phyloP scores from a whole-genome alignment of 2,113 vertebrate species.

The Calidris pygmaea region DNA sequence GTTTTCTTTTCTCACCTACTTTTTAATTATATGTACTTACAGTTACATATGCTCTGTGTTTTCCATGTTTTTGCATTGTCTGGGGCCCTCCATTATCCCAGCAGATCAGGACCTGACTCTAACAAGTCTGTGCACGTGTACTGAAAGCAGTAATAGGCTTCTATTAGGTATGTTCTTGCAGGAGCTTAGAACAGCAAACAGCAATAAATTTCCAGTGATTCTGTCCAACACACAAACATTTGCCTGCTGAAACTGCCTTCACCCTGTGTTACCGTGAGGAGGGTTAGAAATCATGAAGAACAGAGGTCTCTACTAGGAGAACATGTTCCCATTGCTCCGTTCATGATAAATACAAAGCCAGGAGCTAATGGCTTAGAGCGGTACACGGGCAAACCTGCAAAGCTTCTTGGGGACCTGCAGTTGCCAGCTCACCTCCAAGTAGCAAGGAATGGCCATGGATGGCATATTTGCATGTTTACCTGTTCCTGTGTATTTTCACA shows the following conservation, averaged over 20 bases:
- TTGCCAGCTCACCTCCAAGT: background rate
- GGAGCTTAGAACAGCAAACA: background rate
- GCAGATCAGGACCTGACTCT: background rate
- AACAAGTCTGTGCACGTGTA: background rate
- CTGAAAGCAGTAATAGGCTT: background rate
- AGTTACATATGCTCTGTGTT: background rate
- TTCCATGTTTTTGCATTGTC: background rate
- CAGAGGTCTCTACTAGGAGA: rapidly evolving
- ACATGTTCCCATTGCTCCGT: rapidly evolving
- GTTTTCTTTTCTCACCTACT: background rate
- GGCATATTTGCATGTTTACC: background rate
- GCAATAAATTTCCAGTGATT: background rate
- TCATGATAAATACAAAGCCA: background rate
- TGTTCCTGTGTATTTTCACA: background rate
- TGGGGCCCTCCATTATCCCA: background rate
- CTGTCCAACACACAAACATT: background rate
- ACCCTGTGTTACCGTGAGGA: rapidly evolving
- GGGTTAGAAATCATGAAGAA: background rate
- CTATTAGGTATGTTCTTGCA: background rate
- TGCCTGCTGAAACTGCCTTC: background rate
- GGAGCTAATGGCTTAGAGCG: background rate
- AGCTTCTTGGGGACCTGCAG: rapidly evolving
- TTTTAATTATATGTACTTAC: background rate
- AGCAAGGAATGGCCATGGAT: background rate
- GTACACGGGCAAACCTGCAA: background rate